A percentile compares a stretch with the other conserved stretches of the same genome.
Evolutionary conservation across 1,140 invertebrate species (phyloP).

Genomic region (Nephotettix cincticeps): DNA sequence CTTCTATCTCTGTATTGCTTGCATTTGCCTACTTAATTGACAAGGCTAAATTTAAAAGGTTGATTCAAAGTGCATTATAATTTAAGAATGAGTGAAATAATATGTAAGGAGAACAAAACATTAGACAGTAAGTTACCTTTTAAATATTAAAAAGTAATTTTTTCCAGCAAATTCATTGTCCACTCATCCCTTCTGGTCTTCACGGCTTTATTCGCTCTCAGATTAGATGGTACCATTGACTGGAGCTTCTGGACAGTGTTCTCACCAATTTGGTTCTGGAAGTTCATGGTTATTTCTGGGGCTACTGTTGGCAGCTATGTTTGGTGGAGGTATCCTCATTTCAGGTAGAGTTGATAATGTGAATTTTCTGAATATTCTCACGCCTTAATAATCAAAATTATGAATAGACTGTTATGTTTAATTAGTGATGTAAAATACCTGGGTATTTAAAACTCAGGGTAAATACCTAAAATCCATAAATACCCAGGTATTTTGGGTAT

Average conservation of each 20-base stretch:
- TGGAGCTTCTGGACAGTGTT: slow-evolving; percentile 97
- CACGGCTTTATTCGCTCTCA: slow-evolving; percentile 83
- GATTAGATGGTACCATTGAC: slow-evolving; percentile 80
- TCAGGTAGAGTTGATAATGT: too few species aligned
- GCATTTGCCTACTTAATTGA: too few species aligned
- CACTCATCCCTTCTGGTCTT: slow-evolving; percentile 91
- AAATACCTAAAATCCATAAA: too few species aligned
- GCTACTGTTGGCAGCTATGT: slow-evolving; percentile 88
- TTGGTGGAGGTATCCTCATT: slow-evolving; percentile 94
- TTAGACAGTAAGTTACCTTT: slow-evolving; percentile 25
- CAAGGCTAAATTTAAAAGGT: too few species aligned
- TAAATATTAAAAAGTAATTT: slow-evolving; percentile 7
- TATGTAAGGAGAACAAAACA: slow-evolving; percentile 37
- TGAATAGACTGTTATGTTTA: too few species aligned
- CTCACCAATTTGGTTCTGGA: slow-evolving; percentile 96
- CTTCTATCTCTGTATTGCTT: too few species aligned
- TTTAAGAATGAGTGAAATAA: slow-evolving; percentile 3
- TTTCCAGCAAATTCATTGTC: slow-evolving; percentile 90
- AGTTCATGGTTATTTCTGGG: slow-evolving; percentile 84
- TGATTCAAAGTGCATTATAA: neutral
- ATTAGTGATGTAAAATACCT: too few species aligned
- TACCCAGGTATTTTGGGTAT: too few species aligned
- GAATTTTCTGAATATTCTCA: too few species aligned
- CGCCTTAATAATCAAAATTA: too few species aligned
- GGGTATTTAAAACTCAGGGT: too few species aligned